phyloP scores from a whole-genome alignment of 2,113 vertebrate genomes.

The human (Homo sapiens) region DNA sequence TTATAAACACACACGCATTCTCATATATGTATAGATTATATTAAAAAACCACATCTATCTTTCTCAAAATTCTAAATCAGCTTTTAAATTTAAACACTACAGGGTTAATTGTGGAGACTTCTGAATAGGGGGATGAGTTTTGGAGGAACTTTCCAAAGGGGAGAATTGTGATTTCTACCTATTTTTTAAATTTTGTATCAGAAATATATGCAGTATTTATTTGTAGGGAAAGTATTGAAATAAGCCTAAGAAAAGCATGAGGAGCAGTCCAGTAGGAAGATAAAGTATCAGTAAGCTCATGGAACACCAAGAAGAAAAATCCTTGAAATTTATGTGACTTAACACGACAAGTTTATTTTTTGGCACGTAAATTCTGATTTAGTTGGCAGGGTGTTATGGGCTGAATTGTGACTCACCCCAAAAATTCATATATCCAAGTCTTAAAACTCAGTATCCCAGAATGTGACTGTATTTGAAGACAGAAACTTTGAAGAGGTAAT shows the following conservation, averaged over 20 bases:
- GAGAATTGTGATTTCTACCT: too few relatives aligned
- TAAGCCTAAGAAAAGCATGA: background rate
- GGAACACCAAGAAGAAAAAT: background rate
- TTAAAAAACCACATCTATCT: background rate
- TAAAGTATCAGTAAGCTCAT: background rate
- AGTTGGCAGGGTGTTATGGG: background rate
- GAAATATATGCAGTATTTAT: too few relatives aligned
- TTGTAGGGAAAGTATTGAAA: background rate
- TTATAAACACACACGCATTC: background rate
- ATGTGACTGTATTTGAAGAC: background rate
- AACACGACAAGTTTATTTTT: background rate
- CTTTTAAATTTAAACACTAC: background rate
- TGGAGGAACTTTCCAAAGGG: background rate
- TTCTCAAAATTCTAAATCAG: background rate
- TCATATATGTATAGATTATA: background rate
- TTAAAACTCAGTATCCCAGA: background rate
- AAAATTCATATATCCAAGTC: background rate
- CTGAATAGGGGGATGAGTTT: background rate
- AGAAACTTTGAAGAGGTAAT: background rate
- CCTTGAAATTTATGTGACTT: background rate
- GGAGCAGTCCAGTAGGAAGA: background rate
- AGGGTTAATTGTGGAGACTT: background rate
- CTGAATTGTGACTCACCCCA: background rate
- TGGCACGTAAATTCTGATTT: background rate
- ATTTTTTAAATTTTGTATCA: too few relatives aligned